phyloP scores from a whole-genome alignment of 2,888 invertebrate species.

The Crematogaster levior region DNA sequence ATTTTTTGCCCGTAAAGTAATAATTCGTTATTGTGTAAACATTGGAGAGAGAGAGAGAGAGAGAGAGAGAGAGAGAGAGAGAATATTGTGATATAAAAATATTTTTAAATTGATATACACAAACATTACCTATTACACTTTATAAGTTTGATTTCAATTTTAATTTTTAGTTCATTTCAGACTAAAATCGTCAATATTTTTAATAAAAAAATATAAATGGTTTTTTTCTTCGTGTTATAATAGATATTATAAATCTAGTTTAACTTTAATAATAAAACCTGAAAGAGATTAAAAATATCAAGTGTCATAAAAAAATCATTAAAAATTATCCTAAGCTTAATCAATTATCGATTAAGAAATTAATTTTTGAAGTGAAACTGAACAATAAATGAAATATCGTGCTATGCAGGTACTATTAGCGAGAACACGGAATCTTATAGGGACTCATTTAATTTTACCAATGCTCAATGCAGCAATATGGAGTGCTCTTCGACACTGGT shows the following conservation, averaged over 20 bases:
- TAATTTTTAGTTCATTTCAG: neutral
- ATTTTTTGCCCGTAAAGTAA: neutral
- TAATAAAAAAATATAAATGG: too few species aligned
- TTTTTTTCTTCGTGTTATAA: neutral
- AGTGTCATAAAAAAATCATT: neutral
- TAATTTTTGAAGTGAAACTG: neutral
- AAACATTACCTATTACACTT: neutral
- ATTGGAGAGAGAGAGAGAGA: too few species aligned
- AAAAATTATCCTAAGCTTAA: neutral
- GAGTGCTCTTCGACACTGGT: slow-evolving; percentile 79
- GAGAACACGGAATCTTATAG: slow-evolving; percentile 75
- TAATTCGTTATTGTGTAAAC: too few species aligned
- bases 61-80: too few species aligned
- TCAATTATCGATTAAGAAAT: neutral
- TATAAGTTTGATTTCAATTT: neutral
- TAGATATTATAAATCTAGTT: neutral
- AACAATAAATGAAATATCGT: neutral
- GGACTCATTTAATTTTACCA: slow-evolving; percentile 77
- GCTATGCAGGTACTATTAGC: slow-evolving; percentile 76
- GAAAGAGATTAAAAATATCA: neutral
- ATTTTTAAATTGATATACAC: neutral
- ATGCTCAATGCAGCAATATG: slow-evolving; percentile 69
- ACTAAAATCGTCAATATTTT: neutral
- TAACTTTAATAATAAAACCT: neutral
- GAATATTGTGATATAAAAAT: neutral